Evolutionary conservation across 1,140 invertebrate species (phyloP), one percentile per base, ranked within the genome.

Genomic region (Hyposmocoma kahamanoa): DNA sequence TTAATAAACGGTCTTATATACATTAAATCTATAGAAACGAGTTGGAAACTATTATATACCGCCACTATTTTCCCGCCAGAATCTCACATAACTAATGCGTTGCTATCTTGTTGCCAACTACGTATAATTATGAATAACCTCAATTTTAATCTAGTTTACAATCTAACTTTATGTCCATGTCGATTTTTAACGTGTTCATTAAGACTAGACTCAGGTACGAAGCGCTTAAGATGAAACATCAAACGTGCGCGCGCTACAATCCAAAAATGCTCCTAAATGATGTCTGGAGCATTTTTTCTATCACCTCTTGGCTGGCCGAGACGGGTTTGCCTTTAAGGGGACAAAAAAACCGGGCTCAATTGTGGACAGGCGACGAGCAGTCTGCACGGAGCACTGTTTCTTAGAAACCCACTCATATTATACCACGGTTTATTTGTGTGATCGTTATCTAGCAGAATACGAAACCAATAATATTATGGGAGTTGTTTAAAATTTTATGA

Each of bases 301-400:
- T 58, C 56, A 56, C 53, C 63, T 64, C 53, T 64, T 59, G 67
- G 54, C 64, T 56, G 60, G 65, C 56, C 56, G 58, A 63, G 66
- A 59, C 62, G 59, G 53, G 64, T 70, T 53, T 72, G 38, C 38
- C 38, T 59, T 55, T 59, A 67, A 42, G 46, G 52, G 21, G 22
- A 28, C 47, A 53, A 66, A 83, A 82, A 80, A 77, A 76, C 59
- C 56, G 57, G 60, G 67, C 56, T 44, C 75, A 72, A 79, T 84
- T 84, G 80, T 84, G 53, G 58, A 71, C 60, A 60, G 79, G 80
- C 80, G 80, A 71, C 80, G 75, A 66, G 80, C 80, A 63, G 80
- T 84, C 80, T 84, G 77, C 47, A 39, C 62, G 59, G 49, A 53
- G 62, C 63, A 57, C 57, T 62, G 64, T 64, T 84, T 84, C 77